These are phyloP conservation scores for Microdon myrmicae DNA, from an alignment of 2,888 invertebrate species.

Conservation along the genomic window DNA sequence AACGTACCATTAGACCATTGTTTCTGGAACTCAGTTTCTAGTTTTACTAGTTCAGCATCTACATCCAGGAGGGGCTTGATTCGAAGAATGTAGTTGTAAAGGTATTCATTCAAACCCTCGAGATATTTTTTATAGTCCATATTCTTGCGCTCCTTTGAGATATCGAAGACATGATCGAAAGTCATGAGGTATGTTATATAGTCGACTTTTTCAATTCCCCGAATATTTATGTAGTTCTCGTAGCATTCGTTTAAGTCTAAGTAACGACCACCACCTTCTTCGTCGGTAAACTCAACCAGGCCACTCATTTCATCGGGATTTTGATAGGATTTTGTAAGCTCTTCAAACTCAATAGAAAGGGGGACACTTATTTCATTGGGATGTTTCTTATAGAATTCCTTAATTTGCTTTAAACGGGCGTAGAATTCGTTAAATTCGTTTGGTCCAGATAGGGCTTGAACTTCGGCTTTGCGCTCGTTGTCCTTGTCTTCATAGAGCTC, in stretches of 20 bases:
- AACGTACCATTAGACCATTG: slow-evolving; percentile 92
- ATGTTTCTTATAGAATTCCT: slow-evolving; percentile 95
- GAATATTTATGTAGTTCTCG: slow-evolving; percentile 94
- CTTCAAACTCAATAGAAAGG: slow-evolving; percentile 98
- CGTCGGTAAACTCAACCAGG: slow-evolving; percentile 96
- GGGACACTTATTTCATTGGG: slow-evolving; percentile 95
- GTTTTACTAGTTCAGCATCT: slow-evolving; percentile 79
- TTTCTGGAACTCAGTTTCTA: slow-evolving; percentile 81
- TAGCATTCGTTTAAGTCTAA: slow-evolving; percentile 97
- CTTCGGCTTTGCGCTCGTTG: slow-evolving; percentile 93
- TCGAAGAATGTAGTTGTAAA: slow-evolving; percentile 83
- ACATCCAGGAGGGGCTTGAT: slow-evolving; percentile 89
- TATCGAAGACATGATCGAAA: slow-evolving; percentile 96
- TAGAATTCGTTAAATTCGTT: slow-evolving; percentile 99
- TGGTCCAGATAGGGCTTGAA: slow-evolving; percentile 92
- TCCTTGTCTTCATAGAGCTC: slow-evolving; percentile 98
- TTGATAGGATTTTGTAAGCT: slow-evolving; percentile 87
- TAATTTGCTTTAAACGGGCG: slow-evolving; percentile 89
- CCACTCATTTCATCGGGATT: slow-evolving; percentile 88
- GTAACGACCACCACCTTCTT: slow-evolving; percentile 99
- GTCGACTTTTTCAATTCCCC: slow-evolving; percentile 96
- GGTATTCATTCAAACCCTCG: slow-evolving; percentile 83
- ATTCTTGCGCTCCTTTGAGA: slow-evolving; percentile 90
- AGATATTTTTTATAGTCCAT: slow-evolving; percentile 89
- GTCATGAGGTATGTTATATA: slow-evolving; percentile 94